Evolutionary conservation across 2,888 invertebrate species (phyloP), one percentile per base, ranked within the genome.

Genomic region (Pristionchus exspectatus): DNA sequence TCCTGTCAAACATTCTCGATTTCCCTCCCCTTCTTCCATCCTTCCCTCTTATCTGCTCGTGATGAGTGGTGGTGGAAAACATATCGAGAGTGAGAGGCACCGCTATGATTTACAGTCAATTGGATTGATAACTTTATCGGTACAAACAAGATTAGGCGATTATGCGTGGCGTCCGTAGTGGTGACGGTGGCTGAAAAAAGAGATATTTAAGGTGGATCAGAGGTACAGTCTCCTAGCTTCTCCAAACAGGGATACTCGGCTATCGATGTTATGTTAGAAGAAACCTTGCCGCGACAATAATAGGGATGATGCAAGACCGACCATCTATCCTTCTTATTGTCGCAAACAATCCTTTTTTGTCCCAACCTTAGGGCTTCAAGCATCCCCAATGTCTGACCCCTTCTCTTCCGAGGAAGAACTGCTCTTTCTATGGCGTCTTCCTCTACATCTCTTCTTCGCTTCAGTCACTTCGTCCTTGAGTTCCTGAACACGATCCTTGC

Each of bases 81-180:
- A 27, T 27, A 81, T 21, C n/a, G 77, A 14, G 77, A 18, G 59
- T n/a, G n/a, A 63, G 63, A 63, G 63, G 63, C 63, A n/a, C 81
- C 72, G 12, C 3, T 30, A 7, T 81, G 81, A 81, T 81, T 81
- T 81, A 81, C 81, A 54, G 50, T 81, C 81, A 81, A 44, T n/a
- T 14, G 10, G 81, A 54, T 30, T 81, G 24, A 63, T 63, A 24
- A 63, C 81, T 81, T 81, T 81, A 81, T 81, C 81, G 81, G 44
- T 50, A 54, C 81, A 81, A 81, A 81, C 33, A 50, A 50, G 81
- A 81, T 81, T 81, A 54, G 50, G 38, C 18, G 81, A 81, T 81
- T 54, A 81, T 9, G 9, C 50, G 38, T 74, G 74, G 14, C 81
- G 50, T 10, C 81, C 81, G 50, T 81, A 81, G 81, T 81, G 81